A percentile compares a stretch with the other conserved stretches of the same genome.
These are phyloP conservation scores for Pholis gunnellus DNA, from an alignment of 2,113 vertebrate species.

Conservation along the genomic window DNA sequence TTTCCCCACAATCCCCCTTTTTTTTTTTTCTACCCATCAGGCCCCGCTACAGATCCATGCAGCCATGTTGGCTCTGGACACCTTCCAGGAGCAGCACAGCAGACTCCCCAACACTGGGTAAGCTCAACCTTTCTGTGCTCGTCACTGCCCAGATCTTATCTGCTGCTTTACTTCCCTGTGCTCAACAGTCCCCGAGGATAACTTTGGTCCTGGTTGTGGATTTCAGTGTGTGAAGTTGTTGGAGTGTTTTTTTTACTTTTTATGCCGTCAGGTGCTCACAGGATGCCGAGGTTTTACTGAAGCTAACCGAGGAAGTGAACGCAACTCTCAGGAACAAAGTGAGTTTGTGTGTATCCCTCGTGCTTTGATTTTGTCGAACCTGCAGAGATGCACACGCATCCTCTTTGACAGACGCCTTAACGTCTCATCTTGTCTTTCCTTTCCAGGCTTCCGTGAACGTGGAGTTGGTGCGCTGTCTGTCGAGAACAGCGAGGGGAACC, in stretches of 20 bases:
- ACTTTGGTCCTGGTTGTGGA: background rate
- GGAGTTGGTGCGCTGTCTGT: conserved; percentile 88
- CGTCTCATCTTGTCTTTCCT: conserved; percentile 12
- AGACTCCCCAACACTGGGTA: conserved; percentile 92
- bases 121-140: conserved; percentile 36
- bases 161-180: background rate
- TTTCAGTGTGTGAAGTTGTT: conserved; percentile 3
- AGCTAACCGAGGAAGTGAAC: conserved; percentile 87
- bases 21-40: conserved; percentile 75
- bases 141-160: background rate
- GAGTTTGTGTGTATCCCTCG: conserved; percentile 44
- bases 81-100: conserved; percentile 90
- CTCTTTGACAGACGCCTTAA: background rate
- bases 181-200: background rate
- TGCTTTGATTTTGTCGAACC: conserved; percentile 2
- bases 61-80: conserved; percentile 92
- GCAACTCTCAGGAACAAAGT: conserved; percentile 90
- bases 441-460: conserved; percentile 83
- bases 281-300: conserved; percentile 91
- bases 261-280: conserved; percentile 87
- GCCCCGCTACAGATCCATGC: conserved; percentile 91
- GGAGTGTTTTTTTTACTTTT: conserved; percentile 29
- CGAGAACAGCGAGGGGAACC: conserved; percentile 90
- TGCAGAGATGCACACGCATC: background rate
- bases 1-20: conserved; percentile 11